Conservation (phyloP, 1,140 invertebrate species). For the Drosophila mojavensis region DNA sequence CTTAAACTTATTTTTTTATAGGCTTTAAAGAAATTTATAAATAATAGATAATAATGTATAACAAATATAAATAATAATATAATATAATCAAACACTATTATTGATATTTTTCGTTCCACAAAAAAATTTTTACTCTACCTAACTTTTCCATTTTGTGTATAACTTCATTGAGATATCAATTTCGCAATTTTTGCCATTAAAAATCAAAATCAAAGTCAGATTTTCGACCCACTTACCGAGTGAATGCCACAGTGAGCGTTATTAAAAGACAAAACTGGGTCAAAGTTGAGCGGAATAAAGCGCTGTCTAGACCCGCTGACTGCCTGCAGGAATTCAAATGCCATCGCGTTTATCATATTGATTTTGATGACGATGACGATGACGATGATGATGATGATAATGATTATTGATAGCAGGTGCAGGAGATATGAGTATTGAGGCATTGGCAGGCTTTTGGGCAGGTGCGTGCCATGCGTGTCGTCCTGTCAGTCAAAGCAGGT, state of each 20-base stretch:
- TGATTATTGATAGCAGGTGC: conserved; percentile 49
- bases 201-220: conserved; percentile 18
- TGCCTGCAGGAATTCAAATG: conserved; percentile 14
- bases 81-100: too few relatives aligned
- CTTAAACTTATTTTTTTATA: too few relatives aligned
- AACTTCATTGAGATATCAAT: conserved; percentile 12
- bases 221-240: conserved; percentile 8
- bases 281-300: conserved; percentile 52
- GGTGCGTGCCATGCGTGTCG: conserved; percentile 32
- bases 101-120: too few relatives aligned
- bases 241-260: conserved; percentile 35
- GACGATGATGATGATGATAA: conserved; percentile 45
- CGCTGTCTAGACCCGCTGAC: conserved; percentile 33
- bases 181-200: conserved; percentile 6
- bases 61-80: too few relatives aligned
- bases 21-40: too few relatives aligned
- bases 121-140: too few relatives aligned
- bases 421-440: conserved; percentile 17
- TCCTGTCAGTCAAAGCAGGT: conserved; percentile 1
- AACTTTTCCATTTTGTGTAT: background rate
- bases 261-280: conserved; percentile 58
- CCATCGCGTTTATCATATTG: conserved; percentile 46
- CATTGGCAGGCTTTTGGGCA: background rate
- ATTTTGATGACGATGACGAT: conserved; percentile 20
- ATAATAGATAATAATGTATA: too few relatives aligned